Conservation (phyloP, 1,140 invertebrate genomes). For the Sitobion miscanthi region DNA sequence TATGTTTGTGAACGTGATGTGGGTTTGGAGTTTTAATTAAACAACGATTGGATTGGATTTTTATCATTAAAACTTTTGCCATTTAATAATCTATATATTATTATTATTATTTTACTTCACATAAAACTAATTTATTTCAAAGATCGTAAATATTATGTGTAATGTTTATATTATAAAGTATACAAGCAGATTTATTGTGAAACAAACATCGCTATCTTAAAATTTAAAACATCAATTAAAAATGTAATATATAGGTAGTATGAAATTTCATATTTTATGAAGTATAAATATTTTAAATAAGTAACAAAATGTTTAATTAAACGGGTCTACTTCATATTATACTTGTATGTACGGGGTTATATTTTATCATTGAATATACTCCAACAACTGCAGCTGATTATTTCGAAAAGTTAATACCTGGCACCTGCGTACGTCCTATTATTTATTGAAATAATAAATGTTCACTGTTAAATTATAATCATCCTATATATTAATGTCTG, state of each 20-base stretch:
- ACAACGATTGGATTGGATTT: slow-evolving; percentile 3
- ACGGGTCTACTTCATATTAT: neutral
- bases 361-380: neutral
- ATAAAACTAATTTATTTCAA: neutral
- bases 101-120: neutral
- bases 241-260: neutral
- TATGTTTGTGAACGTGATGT: neutral
- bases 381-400: neutral
- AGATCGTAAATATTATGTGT: neutral
- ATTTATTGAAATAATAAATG: slow-evolving; percentile 7
- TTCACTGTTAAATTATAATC: slow-evolving; percentile 19
- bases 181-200: neutral
- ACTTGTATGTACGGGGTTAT: neutral
- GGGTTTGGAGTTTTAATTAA: neutral
- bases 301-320: neutral
- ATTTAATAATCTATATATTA: neutral
- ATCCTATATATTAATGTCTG: neutral
- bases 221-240: neutral
- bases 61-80: neutral
- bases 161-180: neutral
- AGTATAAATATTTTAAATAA: neutral
- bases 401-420: neutral
- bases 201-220: neutral
- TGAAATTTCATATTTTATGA: neutral
- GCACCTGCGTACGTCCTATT: neutral